Evolutionary conservation across 2,888 invertebrate species (phyloP).

Genomic region (Ethmia dodecea): DNA sequence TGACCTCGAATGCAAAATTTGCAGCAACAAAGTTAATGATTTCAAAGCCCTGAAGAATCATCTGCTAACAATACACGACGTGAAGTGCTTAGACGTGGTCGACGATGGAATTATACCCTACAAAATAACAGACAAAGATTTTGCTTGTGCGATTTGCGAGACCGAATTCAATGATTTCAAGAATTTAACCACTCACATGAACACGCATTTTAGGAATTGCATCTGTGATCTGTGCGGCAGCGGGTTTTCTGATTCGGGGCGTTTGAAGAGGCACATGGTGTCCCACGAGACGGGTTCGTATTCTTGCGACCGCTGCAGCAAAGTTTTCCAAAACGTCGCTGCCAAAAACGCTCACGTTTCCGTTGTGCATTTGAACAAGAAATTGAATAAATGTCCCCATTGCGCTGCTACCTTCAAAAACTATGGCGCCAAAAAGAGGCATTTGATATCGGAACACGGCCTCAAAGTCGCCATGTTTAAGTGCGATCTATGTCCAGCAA

Average conservation of each 20-base stretch:
- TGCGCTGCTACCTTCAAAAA: constrained; percentile 58
- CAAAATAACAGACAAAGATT: constrained; percentile 38
- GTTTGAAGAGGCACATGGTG: constrained; percentile 50
- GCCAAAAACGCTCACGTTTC: constrained; percentile 67
- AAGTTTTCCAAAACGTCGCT: constrained; percentile 65
- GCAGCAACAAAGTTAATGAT: constrained; percentile 33
- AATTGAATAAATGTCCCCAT: constrained; percentile 59
- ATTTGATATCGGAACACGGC: constrained; percentile 50
- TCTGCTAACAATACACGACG: constrained; percentile 41
- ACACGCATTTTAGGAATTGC: constrained; percentile 60
- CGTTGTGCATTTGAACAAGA: constrained; percentile 62
- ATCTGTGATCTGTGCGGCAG: constrained; percentile 64
- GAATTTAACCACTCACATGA: constrained; percentile 63
- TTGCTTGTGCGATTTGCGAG: constrained; percentile 48
- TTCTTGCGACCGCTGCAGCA: constrained; percentile 64
- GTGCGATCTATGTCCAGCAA: constrained; percentile 25
- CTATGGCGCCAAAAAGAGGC: constrained; percentile 63
- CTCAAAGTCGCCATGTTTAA: constrained; percentile 42
- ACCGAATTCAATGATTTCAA: constrained; percentile 50
- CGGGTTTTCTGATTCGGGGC: constrained; percentile 58
- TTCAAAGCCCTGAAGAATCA: constrained; percentile 44
- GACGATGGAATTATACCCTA: constrained; percentile 56
- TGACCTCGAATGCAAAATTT: constrained; percentile 47
- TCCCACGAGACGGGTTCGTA: constrained; percentile 55
- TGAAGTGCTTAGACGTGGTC: constrained; percentile 35